Evolutionary conservation across 2,113 vertebrate genomes (phyloP).

Genomic region (Struthidea cinerea): DNA sequence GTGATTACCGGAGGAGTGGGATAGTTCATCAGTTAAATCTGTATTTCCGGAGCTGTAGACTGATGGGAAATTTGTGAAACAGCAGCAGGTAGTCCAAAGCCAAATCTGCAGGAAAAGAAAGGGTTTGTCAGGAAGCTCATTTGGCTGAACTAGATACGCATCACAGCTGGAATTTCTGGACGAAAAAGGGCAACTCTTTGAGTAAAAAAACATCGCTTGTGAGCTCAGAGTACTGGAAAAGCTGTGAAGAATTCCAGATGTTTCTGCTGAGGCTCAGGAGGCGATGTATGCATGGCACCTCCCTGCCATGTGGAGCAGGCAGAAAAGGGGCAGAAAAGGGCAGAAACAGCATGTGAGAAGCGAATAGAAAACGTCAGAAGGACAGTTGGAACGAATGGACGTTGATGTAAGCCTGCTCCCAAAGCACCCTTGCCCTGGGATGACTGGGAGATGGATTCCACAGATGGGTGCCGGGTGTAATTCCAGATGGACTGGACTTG

Average conservation of each 20-base stretch:
- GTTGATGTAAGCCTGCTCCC: neutral
- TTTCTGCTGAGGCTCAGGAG: neutral
- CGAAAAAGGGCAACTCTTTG: neutral
- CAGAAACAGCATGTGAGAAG: neutral
- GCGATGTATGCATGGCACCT: neutral
- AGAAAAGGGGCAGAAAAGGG: neutral
- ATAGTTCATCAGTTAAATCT: neutral
- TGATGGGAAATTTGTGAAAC: neutral
- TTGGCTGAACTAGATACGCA: neutral
- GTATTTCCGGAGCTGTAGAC: neutral
- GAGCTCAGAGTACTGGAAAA: neutral
- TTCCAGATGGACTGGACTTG: neutral
- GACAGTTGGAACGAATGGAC: neutral
- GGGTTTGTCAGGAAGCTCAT: neutral
- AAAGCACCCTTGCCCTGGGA: neutral
- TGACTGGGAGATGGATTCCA: neutral
- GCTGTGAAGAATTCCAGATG: neutral
- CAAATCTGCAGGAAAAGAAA: neutral
- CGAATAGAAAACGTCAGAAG: neutral
- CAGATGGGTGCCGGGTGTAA: neutral
- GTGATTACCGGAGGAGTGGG: neutral
- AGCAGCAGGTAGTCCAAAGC: neutral
- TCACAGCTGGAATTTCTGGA: slow-evolving; percentile 21
- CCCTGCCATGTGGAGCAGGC: neutral
- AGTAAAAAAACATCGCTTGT: neutral